These are phyloP conservation scores for Meteorus colon DNA, from an alignment of 2,888 invertebrate species.

Conservation along the genomic window DNA sequence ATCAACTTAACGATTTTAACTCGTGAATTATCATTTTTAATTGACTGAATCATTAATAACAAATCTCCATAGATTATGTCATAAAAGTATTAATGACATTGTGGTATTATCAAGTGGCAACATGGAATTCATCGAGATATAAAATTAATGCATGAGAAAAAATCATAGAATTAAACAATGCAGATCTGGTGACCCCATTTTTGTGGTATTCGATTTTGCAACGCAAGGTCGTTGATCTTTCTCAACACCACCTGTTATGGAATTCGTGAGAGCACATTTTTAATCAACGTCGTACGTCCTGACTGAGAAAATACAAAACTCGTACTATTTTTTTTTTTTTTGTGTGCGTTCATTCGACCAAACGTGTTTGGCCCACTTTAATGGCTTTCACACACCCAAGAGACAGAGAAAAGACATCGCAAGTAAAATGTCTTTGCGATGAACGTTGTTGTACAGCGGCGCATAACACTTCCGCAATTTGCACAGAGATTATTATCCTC, in stretches of 20 bases:
- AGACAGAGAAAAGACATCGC: slow-evolving; percentile 14
- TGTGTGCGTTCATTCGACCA: slow-evolving; percentile 45
- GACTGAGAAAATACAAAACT: slow-evolving; percentile 8
- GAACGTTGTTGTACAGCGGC: slow-evolving; percentile 43
- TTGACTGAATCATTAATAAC: background rate
- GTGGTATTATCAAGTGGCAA: background rate
- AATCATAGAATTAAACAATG: slow-evolving; percentile 27
- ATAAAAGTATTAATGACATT: background rate
- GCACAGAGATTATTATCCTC: slow-evolving; percentile 44
- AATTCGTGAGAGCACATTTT: slow-evolving; percentile 36
- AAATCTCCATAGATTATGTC: background rate
- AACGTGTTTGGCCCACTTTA: slow-evolving; percentile 9
- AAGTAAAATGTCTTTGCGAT: slow-evolving; percentile 20
- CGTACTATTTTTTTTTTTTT: background rate
- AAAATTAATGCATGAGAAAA: background rate
- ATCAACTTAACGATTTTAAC: background rate
- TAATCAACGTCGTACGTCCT: slow-evolving; percentile 17
- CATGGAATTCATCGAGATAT: background rate
- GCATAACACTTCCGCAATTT: slow-evolving; percentile 54
- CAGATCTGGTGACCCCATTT: slow-evolving; percentile 42
- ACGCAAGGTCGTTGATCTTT: slow-evolving; percentile 44
- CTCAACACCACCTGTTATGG: slow-evolving; percentile 30
- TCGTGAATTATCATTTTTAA: background rate
- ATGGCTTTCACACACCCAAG: slow-evolving; percentile 15
- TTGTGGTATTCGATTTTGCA: slow-evolving; percentile 26